Conservation (phyloP, 1,140 invertebrate species). For the Campoletis sonorensis region DNA sequence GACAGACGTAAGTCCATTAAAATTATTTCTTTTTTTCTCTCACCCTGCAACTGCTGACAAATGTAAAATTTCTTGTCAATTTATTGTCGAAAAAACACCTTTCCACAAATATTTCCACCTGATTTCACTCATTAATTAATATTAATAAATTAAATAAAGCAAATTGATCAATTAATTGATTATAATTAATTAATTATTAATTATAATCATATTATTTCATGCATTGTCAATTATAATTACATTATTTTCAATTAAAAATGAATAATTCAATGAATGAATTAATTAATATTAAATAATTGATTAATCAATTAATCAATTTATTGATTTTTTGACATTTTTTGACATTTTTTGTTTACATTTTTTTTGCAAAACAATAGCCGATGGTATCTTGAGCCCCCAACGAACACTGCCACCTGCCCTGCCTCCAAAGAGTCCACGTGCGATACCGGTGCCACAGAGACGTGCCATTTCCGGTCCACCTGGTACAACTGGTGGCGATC, state of each 20-base stretch:
- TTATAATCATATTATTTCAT: too few relatives aligned
- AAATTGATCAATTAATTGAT: too few relatives aligned
- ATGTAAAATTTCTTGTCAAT: not conserved
- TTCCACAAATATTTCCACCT: too few relatives aligned
- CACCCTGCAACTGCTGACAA: not conserved
- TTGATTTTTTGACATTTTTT: not conserved
- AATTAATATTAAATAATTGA: too few relatives aligned
- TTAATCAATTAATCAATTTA: too few relatives aligned
- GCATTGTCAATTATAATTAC: too few relatives aligned
- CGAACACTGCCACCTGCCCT: conserved; percentile 77
- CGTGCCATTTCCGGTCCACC: conserved; percentile 71
- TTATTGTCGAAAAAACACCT: too few relatives aligned
- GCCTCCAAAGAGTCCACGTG: conserved; percentile 77
- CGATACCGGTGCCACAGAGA: conserved; percentile 73
- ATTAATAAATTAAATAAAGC: too few relatives aligned
- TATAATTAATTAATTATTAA: too few relatives aligned
- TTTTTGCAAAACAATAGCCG: conserved; percentile 65
- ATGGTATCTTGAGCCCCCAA: conserved; percentile 78
- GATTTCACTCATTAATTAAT: too few relatives aligned
- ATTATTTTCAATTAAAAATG: too few relatives aligned
- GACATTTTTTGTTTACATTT: conserved; percentile 16
- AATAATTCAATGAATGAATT: too few relatives aligned
- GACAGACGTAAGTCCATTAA: conserved; percentile 69
- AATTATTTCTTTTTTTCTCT: conserved; percentile 31
- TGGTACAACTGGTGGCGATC: conserved; percentile 76